Evolutionary conservation across 2,113 vertebrate genomes (phyloP).

Genomic region (Himantopus leucocephalus): DNA sequence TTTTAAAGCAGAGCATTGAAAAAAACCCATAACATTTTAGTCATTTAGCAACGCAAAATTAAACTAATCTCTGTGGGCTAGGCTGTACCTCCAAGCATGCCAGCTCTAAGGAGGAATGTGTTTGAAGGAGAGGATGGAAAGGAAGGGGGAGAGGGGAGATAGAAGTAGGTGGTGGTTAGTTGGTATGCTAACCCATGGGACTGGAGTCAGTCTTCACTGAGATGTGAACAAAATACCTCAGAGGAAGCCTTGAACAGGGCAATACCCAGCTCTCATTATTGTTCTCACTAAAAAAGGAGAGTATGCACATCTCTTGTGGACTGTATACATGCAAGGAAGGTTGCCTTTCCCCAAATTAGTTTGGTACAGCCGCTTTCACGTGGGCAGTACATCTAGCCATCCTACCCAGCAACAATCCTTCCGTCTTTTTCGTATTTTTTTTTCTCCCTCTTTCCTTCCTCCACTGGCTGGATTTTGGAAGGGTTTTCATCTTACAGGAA

Average conservation of each 20-base stretch:
- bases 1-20: neutral
- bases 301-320: neutral
- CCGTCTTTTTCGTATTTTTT: too few species aligned
- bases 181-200: neutral
- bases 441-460: neutral
- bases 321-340: neutral
- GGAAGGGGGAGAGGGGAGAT: neutral
- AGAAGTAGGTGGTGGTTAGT: neutral
- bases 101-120: neutral
- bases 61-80: neutral
- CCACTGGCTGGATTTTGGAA: neutral
- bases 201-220: neutral
- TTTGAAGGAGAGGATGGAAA: neutral
- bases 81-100: neutral
- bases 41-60: neutral
- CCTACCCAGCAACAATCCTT: neutral
- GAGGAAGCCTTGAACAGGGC: neutral
- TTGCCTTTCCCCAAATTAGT: neutral
- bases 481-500: neutral
- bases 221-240: neutral
- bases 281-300: neutral
- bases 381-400: accelerated
- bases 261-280: neutral
- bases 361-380: neutral
- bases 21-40: neutral